These are phyloP conservation scores for Xerus inauris DNA, from an alignment of 2,113 vertebrate species.

Conservation along the genomic window DNA sequence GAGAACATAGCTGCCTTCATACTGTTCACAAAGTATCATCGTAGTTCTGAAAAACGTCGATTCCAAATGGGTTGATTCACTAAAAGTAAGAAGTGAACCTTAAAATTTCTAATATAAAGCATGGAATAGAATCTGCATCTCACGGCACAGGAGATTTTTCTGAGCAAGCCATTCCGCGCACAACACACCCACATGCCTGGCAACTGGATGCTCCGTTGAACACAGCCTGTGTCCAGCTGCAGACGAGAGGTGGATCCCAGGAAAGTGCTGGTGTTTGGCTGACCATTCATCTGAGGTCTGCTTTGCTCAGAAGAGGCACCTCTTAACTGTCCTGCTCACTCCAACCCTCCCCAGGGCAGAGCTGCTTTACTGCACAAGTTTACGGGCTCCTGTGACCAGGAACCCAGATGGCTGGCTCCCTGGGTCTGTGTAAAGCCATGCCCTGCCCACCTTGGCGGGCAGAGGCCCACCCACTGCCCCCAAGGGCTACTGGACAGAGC, in stretches of 20 bases:
- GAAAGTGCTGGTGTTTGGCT: rapidly evolving
- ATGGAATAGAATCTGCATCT: background rate
- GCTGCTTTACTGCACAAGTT: background rate
- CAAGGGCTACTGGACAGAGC: background rate
- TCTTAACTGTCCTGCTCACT: too few relatives aligned
- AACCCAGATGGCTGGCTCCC: background rate
- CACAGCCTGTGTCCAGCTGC: rapidly evolving
- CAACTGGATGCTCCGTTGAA: rapidly evolving
- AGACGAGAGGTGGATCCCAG: background rate
- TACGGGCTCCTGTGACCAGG: too few relatives aligned
- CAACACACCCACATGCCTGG: rapidly evolving
- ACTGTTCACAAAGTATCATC: background rate
- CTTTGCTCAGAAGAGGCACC: too few relatives aligned
- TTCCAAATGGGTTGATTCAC: background rate
- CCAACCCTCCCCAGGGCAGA: rapidly evolving
- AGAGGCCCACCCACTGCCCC: background rate
- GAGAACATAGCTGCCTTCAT: too few relatives aligned
- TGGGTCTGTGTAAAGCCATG: rapidly evolving
- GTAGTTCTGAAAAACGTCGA: background rate
- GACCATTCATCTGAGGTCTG: background rate
- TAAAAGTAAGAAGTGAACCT: background rate
- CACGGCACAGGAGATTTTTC: too few relatives aligned
- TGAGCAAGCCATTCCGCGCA: background rate
- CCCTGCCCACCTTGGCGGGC: rapidly evolving
- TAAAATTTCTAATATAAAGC: background rate